These are phyloP conservation scores for Lamellibrachia luymesi DNA, from an alignment of 1,140 invertebrate genomes.

Conservation along the genomic window DNA sequence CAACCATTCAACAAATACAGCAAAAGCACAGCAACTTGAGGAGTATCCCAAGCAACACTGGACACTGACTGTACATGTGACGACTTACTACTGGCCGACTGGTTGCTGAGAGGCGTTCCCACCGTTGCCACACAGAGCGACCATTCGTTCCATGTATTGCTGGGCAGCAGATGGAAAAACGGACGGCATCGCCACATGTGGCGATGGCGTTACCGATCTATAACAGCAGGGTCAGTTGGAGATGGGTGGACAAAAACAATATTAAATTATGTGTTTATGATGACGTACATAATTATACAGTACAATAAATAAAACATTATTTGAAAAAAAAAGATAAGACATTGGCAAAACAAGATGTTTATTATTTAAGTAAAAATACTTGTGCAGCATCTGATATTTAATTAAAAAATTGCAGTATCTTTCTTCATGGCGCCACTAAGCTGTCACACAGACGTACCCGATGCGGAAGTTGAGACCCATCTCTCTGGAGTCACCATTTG, in stretches of 20 bases:
- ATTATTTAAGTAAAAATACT: not conserved
- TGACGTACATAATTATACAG: too few relatives aligned
- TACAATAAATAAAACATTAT: not conserved
- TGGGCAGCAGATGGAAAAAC: not conserved
- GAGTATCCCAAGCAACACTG: not conserved
- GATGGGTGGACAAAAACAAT: not conserved
- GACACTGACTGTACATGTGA: not conserved
- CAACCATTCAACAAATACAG: not conserved
- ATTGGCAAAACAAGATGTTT: not conserved
- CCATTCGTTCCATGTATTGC: not conserved
- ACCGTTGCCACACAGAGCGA: not conserved
- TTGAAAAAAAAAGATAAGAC: not conserved
- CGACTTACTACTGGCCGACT: not conserved
- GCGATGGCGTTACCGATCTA: not conserved
- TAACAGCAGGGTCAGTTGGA: not conserved
- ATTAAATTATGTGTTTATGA: too few relatives aligned
- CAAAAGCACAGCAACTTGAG: not conserved
- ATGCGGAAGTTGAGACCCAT: not conserved
- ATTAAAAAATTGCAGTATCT: not conserved
- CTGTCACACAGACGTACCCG: not conserved
- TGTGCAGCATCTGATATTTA: not conserved
- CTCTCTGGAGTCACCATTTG: not conserved
- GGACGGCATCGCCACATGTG: not conserved
- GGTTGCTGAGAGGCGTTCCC: not conserved
- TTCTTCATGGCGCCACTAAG: not conserved